Base-by-base conservation (phyloP, 2,888 invertebrate genomes). In the Pristionchus fissidentatus region DNA sequence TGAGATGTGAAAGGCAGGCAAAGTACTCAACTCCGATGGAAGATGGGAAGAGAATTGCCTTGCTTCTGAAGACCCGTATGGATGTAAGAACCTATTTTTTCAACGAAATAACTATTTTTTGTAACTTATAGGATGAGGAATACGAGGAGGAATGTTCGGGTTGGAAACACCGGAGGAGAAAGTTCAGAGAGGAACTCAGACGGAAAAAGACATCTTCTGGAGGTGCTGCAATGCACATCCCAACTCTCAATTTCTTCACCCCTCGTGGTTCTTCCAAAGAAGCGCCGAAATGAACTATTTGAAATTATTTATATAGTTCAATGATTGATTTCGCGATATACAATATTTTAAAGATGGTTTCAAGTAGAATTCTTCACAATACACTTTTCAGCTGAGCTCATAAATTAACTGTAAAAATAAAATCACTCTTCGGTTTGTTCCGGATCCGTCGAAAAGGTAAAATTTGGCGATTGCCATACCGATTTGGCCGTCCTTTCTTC, bases 71-170 rank as follows among this genome's bases (percentile, higher is more conserved):
- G 83, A 86, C 87, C 35, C 85, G 90, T 57, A 85, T 90, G 84
- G 86, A 86, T 80, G 88, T 86, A 22, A 81, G 84, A 26, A 66
- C 13, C 3, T 26, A 43, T 35, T 66, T 41, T 3, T 26, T 70
- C 1, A 32, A 3, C 8, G n/a, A 7, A 26, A 41, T 7, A 52
- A 43, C 2, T 29, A n/a, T 57, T 46, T 26, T 15, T 66, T 88
- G n/a, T n/a, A n/a, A n/a, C n/a, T n/a, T n/a, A 35, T 90, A 97
- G 96, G 96, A 96, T 89, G 96, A 96, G 92, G 97, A 97, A 88
- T 96, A 96, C 92, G 96, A 96, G 93, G 96, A 96, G n/a, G 83
- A 83, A 29, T n/a, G 73, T 29, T 66, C 83, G 38, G 83, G 83
- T 10, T 57, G n/a, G 52, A 70, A 55, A 52, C 83, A 83, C 22